Evolutionary conservation across 2,888 invertebrate genomes (phyloP), one percentile per base, ranked within the genome.

Genomic region (Zonitis immaculata): DNA sequence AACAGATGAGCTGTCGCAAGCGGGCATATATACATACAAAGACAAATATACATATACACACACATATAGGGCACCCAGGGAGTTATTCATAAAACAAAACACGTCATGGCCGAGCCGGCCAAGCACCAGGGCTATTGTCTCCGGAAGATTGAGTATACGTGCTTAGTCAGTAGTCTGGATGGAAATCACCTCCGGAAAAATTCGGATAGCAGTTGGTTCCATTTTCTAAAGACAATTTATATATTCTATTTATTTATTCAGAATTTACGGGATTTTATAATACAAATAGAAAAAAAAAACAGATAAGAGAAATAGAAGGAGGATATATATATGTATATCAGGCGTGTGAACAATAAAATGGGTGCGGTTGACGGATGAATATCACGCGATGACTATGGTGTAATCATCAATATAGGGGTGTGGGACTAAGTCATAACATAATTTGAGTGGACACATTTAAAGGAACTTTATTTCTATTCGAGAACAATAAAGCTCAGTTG

Each of bases 1-100:
- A 65, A 65, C 63, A 63, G 64, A 65, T 64, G 65, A 64, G 60
- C 65, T 65, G 64, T 64, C 65, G 64, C 58, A 60, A 49, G 58
- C 63, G 62, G 28, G 48, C n/a, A n/a, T n/a, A n/a, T n/a, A n/a
- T n/a, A n/a, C n/a, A n/a, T n/a, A n/a, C n/a, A n/a, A n/a, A n/a
- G n/a, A n/a, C n/a, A n/a, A n/a, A n/a, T n/a, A n/a, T n/a, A n/a
- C n/a, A n/a, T n/a, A n/a, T n/a, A n/a, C n/a, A n/a, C n/a, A n/a
- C 54, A 50, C 46, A 56, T 42, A 54, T 50, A 55, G 64, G 63
- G 57, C 65, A 62, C 61, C 58, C 60, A 50, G 66, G 66, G 65
- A 67, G 66, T 67, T 57, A 59, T 58, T 54, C 56, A 55, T 56
- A 54, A 58, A 56, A 58, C 66, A 66, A 66, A 66, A 65, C 65